A percentile compares a stretch with the other conserved stretches of the same genome.
Evolutionary conservation across 2,797 vertebrate genomes (phyloP).

Genomic region (Rhabdophis nuchalis): DNA sequence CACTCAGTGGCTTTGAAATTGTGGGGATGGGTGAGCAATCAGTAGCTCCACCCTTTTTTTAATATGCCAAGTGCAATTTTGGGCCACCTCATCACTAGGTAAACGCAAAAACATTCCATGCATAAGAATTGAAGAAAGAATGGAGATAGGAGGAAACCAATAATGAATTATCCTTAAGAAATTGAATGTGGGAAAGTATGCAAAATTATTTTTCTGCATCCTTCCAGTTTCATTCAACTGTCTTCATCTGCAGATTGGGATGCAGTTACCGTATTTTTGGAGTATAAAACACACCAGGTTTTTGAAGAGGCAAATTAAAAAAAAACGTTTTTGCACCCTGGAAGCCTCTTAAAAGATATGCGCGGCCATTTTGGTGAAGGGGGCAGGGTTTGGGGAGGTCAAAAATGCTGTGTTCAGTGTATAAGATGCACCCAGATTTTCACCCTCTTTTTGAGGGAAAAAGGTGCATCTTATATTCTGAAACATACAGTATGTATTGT

Average conservation of each 20-base stretch:
- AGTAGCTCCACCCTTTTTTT: background rate
- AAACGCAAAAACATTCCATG: background rate
- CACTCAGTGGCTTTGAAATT: background rate
- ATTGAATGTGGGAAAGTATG: background rate
- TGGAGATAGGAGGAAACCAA: background rate
- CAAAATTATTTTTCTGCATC: background rate
- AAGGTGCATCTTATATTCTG: too few species aligned
- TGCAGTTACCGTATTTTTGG: too few species aligned
- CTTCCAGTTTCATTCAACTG: background rate
- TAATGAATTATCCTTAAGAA: background rate
- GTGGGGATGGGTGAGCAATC: background rate
- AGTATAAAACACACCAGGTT: too few species aligned
- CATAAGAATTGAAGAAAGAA: background rate
- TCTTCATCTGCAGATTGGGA: background rate
- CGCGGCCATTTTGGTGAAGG: too few species aligned
- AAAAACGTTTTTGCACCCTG: too few species aligned
- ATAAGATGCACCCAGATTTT: too few species aligned
- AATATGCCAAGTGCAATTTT: background rate
- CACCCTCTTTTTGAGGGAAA: too few species aligned
- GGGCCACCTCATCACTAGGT: background rate
- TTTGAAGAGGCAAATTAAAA: too few species aligned
- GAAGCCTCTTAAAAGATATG: too few species aligned
- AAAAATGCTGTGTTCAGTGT: too few species aligned
- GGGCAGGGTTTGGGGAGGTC: too few species aligned
- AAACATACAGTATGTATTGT: too few species aligned